phyloP scores from a whole-genome alignment of 2,113 vertebrate species.

The Carassius auratus region DNA sequence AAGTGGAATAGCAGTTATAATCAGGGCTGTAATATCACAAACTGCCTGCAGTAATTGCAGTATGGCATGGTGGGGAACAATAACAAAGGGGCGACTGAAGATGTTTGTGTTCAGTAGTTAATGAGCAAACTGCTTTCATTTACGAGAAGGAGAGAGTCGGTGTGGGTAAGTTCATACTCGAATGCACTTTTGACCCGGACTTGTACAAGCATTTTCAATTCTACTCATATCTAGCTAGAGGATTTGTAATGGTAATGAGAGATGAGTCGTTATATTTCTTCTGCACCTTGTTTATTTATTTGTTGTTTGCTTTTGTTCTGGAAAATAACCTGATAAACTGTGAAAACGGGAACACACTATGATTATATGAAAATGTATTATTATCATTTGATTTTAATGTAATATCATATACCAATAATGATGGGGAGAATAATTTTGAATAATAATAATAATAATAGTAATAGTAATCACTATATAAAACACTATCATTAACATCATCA shows the following conservation, averaged over 20 bases:
- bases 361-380: not conserved
- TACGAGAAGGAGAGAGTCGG: slow-evolving; percentile 22
- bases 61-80: slow-evolving; percentile 42
- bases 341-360: not conserved
- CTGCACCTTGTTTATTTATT: not conserved
- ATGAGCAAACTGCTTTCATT: slow-evolving; percentile 51
- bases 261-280: not conserved
- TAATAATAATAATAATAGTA: not conserved
- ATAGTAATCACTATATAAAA: too few species aligned
- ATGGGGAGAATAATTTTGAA: not conserved
- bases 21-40: slow-evolving; percentile 54
- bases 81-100: slow-evolving; percentile 42
- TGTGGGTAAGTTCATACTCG: slow-evolving; percentile 7
- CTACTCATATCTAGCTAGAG: not conserved
- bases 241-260: slow-evolving; percentile 18
- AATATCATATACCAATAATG: not conserved
- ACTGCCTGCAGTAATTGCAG: slow-evolving; percentile 48
- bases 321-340: not conserved
- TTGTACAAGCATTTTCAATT: not conserved
- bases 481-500: not conserved
- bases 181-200: slow-evolving; percentile 13
- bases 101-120: slow-evolving; percentile 43
- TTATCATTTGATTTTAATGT: not conserved
- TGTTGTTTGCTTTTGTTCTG: not conserved
- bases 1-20: slow-evolving; percentile 45